phyloP scores from a whole-genome alignment of 2,113 vertebrate genomes.

The Dasypus novemcinctus region DNA sequence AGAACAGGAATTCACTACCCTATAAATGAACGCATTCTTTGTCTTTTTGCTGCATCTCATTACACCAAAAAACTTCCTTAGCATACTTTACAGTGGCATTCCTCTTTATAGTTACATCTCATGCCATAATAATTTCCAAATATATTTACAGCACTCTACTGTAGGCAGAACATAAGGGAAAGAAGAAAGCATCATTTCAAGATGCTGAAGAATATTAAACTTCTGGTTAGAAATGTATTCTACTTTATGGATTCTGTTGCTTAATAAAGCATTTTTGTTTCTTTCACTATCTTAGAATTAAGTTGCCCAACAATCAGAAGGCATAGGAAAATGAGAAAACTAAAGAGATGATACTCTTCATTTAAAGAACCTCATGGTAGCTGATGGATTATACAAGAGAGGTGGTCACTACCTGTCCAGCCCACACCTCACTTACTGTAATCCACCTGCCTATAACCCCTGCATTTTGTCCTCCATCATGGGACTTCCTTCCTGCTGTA shows the following conservation, averaged over 20 bases:
- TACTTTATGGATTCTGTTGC: background rate
- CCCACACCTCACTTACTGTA: background rate
- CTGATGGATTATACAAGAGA: background rate
- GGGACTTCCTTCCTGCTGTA: background rate
- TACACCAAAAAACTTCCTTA: background rate
- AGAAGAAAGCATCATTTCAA: conserved; percentile 38
- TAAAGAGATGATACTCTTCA: background rate
- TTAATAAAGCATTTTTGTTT: background rate
- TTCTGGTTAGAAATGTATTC: conserved; percentile 26
- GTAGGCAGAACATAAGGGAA: background rate
- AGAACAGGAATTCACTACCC: background rate
- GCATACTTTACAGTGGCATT: conserved; percentile 15
- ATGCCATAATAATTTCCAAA: conserved; percentile 34
- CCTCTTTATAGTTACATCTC: conserved; percentile 39
- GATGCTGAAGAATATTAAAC: background rate
- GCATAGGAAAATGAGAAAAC: background rate
- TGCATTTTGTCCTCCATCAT: background rate
- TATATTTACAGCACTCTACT: conserved; percentile 11
- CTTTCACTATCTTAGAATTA: background rate
- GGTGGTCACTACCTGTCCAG: background rate
- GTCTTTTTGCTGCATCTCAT: background rate
- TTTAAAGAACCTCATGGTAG: background rate
- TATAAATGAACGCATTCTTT: conserved; percentile 23
- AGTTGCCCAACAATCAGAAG: background rate
- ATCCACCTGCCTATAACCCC: background rate